A percentile compares a stretch with the other conserved stretches of the same genome.
Conservation (phyloP, 2,888 invertebrate species). For the Willowsia nigromaculata region DNA sequence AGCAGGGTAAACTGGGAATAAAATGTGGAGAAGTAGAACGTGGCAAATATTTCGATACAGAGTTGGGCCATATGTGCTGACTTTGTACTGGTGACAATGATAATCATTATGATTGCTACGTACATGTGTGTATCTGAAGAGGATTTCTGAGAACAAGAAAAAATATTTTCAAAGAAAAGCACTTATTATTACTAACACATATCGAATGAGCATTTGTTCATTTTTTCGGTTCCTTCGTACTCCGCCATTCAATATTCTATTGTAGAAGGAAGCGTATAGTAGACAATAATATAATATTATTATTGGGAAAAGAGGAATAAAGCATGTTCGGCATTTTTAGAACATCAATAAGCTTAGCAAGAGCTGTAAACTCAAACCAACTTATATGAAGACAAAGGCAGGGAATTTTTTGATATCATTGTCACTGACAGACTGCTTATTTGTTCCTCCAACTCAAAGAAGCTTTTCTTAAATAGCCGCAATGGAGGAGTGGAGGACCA, state of each 20-base stretch:
- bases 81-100: neutral
- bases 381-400: neutral
- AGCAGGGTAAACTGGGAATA: neutral
- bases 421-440: constrained; percentile 8
- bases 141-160: constrained; percentile 4
- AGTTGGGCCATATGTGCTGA: neutral
- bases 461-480: neutral
- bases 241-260: neutral
- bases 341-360: neutral
- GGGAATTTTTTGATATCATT: neutral
- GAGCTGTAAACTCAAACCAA: neutral
- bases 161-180: neutral
- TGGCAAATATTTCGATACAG: neutral
- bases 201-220: neutral
- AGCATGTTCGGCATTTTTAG: neutral
- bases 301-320: neutral
- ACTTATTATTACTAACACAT: constrained; percentile 6
- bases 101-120: neutral
- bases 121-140: neutral
- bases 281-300: neutral
- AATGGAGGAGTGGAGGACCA: neutral
- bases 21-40: too few relatives aligned
- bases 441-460: neutral
- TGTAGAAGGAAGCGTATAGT: neutral
- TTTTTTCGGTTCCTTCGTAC: neutral